Conservation (phyloP, 2,888 invertebrate species). For the Platerodrilus igneus region DNA sequence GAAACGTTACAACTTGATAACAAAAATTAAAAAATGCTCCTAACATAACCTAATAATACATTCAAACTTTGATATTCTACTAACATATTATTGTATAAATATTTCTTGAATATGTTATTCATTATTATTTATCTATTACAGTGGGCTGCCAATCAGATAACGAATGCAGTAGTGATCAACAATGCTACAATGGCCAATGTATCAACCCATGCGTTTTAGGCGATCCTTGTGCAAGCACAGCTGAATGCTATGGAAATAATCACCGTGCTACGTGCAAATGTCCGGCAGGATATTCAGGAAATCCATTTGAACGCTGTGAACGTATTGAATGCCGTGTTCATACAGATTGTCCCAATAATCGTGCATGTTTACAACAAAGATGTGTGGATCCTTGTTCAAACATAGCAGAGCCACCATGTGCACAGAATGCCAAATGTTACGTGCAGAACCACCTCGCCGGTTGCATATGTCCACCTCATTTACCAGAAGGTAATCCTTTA, state of each 20-base stretch:
- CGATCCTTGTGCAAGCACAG: conserved; percentile 79
- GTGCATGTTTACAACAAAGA: conserved; percentile 65
- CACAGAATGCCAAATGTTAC: conserved; percentile 76
- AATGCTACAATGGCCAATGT: conserved; percentile 79
- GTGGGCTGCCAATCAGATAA: conserved; percentile 79
- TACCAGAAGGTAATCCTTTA: conserved; percentile 75
- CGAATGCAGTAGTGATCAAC: conserved; percentile 75
- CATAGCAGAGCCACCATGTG: conserved; percentile 67
- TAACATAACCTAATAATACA: no score
- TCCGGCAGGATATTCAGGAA: conserved; percentile 69
- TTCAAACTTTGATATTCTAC: no score
- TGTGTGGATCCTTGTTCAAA: conserved; percentile 76
- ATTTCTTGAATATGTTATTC: conserved; percentile 7
- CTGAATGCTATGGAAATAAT: conserved; percentile 75
- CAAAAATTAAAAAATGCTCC: no score
- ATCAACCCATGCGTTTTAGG: conserved; percentile 74
- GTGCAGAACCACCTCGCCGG: conserved; percentile 74
- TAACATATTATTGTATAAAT: not conserved
- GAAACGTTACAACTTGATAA: no score
- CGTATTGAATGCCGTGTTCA: conserved; percentile 74
- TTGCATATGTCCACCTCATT: conserved; percentile 76
- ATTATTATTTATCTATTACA: conserved; percentile 47
- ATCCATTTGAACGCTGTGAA: conserved; percentile 74
- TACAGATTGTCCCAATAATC: conserved; percentile 72
- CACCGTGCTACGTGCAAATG: conserved; percentile 80